Evolutionary conservation across 1,140 invertebrate genomes (phyloP), one percentile per base, ranked within the genome.

Genomic region (Drepana arcuata): DNA sequence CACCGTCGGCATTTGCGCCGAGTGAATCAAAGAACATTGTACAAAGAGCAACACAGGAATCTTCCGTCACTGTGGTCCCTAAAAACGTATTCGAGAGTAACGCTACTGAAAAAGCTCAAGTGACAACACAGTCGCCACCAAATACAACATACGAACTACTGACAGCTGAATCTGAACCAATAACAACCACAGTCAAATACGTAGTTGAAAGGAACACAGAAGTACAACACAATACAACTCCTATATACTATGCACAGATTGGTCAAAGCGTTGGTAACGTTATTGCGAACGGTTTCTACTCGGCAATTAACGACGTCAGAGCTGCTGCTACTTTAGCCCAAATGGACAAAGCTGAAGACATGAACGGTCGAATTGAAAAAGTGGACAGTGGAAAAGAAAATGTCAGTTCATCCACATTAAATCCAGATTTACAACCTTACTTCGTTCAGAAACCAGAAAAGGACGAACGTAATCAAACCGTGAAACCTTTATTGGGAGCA

Each of bases 261-360:
- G 72, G 65, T 14, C 63, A 75, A 52, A 71, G 41, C 14, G 56
- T 72, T 6, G 71, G 60, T 0, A 60, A 59, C 40, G 43, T 58
- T 23, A 55, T 72, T 11, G 66, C 71, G 2, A 74, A 67, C 34
- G 64, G 74, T 7, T 70, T 80, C 37, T 78, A 68, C 46, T 64
- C 78, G 4, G 64, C 75, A 2, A 51, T 73, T 21, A 77, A 75
- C 25, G 75, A 80, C 30, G 61, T 79, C 0, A 64, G 68, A 58
- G 63, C 64, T 11, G 63, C 70, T 7, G 55, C 59, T 36, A 59
- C 59, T n/a, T 41, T 63, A 41, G 57, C 41, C 11, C 53, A 63
- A 53, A 47, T 56, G 4, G 56, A 63, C 21, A 55, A 57, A 31
- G 16, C 48, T 0, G 42, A 50, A 16, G 54, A 57, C 26, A 21